Conservation (phyloP, 2,888 invertebrate genomes). For the Calliscelio sp. region DNA sequence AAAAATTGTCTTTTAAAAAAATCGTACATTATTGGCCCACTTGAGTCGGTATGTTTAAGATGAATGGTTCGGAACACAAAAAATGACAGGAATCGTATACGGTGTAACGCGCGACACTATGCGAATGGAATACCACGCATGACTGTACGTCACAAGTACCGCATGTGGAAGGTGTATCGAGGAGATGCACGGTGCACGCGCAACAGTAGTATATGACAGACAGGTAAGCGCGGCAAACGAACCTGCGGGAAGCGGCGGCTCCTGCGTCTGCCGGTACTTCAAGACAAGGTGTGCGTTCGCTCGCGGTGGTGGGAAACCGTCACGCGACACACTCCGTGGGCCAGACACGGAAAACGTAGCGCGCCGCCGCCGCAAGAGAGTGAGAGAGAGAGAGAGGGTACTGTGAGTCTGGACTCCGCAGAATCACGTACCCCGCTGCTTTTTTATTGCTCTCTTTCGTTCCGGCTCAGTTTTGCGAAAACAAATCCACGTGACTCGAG, state of each 20-base stretch:
- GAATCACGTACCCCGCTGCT: constrained; percentile 10
- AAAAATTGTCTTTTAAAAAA: not conserved
- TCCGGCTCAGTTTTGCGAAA: constrained; percentile 6
- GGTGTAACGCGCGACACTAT: constrained; percentile 50
- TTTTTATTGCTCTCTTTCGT: not conserved
- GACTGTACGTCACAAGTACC: constrained; percentile 42
- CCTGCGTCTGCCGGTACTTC: constrained; percentile 28
- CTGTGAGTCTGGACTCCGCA: not conserved
- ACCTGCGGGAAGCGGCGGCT: constrained; percentile 39
- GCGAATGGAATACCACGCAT: constrained; percentile 54
- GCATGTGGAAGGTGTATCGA: constrained; percentile 39
- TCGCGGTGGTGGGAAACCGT: constrained; percentile 47
- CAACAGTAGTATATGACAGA: constrained; percentile 42
- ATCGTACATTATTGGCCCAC: constrained; percentile 51
- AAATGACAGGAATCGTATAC: constrained; percentile 35
- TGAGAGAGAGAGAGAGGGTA: constrained; percentile 29
- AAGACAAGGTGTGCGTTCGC: constrained; percentile 31
- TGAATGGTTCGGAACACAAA: constrained; percentile 28
- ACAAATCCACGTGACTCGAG: constrained; percentile 17
- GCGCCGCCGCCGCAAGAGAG: not conserved
- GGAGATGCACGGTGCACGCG: constrained; percentile 55
- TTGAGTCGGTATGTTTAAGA: constrained; percentile 30
- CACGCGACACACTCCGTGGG: constrained; percentile 43
- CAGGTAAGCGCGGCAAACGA: constrained; percentile 23
- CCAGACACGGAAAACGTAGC: constrained; percentile 22